These are phyloP conservation scores for Eupithecia abbreviata DNA, from an alignment of 2,888 invertebrate species.

Conservation along the genomic window DNA sequence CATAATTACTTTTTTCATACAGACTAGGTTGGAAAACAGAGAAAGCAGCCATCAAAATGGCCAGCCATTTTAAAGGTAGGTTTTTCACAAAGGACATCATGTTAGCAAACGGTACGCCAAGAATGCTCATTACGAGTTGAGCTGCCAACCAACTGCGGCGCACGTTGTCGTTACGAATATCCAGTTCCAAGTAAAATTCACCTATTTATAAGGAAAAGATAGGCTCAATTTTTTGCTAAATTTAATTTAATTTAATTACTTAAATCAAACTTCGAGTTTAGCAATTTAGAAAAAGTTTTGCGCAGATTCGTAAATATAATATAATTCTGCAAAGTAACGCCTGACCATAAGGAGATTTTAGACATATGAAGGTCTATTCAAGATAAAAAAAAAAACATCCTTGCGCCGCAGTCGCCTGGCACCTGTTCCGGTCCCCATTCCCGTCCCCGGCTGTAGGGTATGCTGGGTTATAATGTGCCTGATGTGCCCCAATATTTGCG, in stretches of 20 bases:
- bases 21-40: background rate
- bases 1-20: background rate
- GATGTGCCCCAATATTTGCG: slow-evolving; percentile 47
- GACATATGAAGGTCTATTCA: background rate
- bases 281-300: too few species aligned
- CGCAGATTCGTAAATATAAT: too few species aligned
- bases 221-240: too few species aligned
- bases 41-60: background rate
- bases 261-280: too few species aligned
- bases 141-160: background rate
- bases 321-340: too few species aligned
- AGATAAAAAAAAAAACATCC: background rate
- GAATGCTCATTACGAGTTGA: slow-evolving; percentile 7
- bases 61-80: background rate
- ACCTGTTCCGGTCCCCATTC: background rate
- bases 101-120: background rate
- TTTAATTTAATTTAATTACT: too few species aligned
- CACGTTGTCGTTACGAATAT: background rate
- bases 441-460: slow-evolving; percentile 18
- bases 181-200: background rate
- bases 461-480: background rate
- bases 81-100: background rate
- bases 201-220: too few species aligned
- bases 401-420: background rate
- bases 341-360: background rate